A percentile compares a stretch with the other conserved stretches of the same genome.
phyloP scores from a whole-genome alignment of 2,888 invertebrate species.

The Tubulanus polymorphus region DNA sequence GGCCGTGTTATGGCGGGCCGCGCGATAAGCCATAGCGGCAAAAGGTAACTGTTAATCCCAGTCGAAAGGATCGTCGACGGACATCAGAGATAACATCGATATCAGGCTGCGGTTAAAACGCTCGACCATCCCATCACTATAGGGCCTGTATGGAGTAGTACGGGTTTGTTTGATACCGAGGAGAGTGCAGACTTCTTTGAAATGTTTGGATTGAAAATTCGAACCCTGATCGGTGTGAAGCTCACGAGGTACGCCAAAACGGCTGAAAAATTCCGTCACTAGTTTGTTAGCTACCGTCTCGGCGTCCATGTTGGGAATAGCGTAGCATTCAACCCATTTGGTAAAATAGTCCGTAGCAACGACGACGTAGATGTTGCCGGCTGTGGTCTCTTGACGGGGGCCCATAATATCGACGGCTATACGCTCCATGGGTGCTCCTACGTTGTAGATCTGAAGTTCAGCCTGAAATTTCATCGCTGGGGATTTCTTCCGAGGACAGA shows the following conservation, averaged over 20 bases:
- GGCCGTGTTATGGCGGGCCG: conserved; percentile 17
- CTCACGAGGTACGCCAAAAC: conserved; percentile 14
- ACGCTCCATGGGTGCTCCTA: conserved; percentile 18
- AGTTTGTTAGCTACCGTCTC: conserved; percentile 15
- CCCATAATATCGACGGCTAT: conserved; percentile 19
- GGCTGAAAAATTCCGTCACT: conserved; percentile 19
- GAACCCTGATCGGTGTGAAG: conserved; percentile 21
- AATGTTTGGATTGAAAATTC: conserved; percentile 19
- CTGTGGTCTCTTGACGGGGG: conserved; percentile 16
- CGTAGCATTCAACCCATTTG: conserved; percentile 18
- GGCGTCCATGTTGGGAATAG: conserved; percentile 19
- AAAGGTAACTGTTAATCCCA: conserved; percentile 22
- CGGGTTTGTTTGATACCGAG: conserved; percentile 20
- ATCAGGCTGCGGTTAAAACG: conserved; percentile 16
- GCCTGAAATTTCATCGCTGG: conserved; percentile 10
- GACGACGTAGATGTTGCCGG: conserved; percentile 21
- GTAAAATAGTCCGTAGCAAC: conserved; percentile 20
- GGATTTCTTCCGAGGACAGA: conserved; percentile 13
- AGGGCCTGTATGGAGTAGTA: conserved; percentile 17
- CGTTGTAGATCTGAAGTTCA: conserved; percentile 13
- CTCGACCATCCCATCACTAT: conserved; percentile 18
- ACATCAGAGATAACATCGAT: too few relatives aligned
- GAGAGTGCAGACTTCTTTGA: conserved; percentile 17
- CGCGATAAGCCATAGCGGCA: conserved; percentile 18
- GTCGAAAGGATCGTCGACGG: conserved; percentile 15